Base-by-base conservation (phyloP, 2,113 vertebrate genomes). In the Glaucidium brasilianum region DNA sequence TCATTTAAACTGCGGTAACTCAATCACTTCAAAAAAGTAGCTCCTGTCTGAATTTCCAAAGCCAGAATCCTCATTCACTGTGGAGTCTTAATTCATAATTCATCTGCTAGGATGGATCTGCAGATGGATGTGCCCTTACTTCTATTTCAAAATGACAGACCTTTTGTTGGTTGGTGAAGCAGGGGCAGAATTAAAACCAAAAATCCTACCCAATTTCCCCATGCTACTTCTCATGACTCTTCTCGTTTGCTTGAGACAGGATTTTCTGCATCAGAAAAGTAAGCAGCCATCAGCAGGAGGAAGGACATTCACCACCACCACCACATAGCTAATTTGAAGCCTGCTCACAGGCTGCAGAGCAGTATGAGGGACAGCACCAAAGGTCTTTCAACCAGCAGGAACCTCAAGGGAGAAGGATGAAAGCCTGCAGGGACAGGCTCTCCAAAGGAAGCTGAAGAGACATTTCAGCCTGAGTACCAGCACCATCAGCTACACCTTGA, bases 291-390 rank as follows among this genome's bases (percentile, higher is more conserved):
- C 32, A 81, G 3, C 11, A 60, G 12, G 32, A 15, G 35, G 41
- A 87, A 64, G 25, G 50, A 69, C 17, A 9, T 47, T 64, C 34
- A 32, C 11, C 35, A 37, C 16, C 35, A 37, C 16, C 32, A 35
- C 26, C 2, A 1, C 6, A 1, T 3, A 27, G 35, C 1, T 4
- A 37, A 52, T n/a, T 6, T 22, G 39, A n/a, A 34, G 26, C 9
- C 73, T 64, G 17, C 58, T 71, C 39, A 16, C 22, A 53, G 43
- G 39, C 35, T 0, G 0, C 39, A 14, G 47, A n/a, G 58, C 3
- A 1, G 39, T 43, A 45, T 45, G 43, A 45, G 43, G 43, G 43
- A 45, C 43, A 39, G 39, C 39, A 39, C 39, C 39, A 39, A 39
- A 69, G 45, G 32, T 52, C 25, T 56, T 78, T 45, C 32, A 80